These are phyloP conservation scores for Drosophila pandora DNA, from an alignment of 1,140 invertebrate species.

Conservation along the genomic window DNA sequence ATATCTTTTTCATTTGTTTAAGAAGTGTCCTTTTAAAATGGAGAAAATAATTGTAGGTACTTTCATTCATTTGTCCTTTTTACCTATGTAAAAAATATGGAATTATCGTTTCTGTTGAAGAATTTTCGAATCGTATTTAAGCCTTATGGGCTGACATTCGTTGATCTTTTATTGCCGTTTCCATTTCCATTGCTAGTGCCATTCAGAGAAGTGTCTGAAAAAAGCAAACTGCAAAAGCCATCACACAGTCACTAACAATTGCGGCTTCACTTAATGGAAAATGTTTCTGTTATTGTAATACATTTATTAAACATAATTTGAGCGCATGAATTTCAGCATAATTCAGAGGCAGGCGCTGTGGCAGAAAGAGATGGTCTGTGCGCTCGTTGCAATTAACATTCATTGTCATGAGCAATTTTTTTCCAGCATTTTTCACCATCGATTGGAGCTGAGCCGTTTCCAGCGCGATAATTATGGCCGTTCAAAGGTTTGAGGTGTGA, in stretches of 20 bases:
- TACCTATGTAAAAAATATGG: too few species aligned
- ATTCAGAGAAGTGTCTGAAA: slow-evolving; percentile 8
- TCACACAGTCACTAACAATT: slow-evolving; percentile 37
- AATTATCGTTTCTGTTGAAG: slow-evolving; percentile 21
- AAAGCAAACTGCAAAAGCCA: slow-evolving; percentile 9
- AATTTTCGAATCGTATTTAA: slow-evolving; percentile 24
- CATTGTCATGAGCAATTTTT: slow-evolving; percentile 77
- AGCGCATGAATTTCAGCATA: slow-evolving; percentile 60
- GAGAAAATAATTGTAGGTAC: too few species aligned
- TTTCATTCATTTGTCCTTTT: too few species aligned
- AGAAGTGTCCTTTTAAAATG: too few species aligned
- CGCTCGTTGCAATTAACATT: slow-evolving; percentile 71
- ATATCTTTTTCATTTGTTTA: too few species aligned
- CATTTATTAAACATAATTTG: slow-evolving; percentile 82
- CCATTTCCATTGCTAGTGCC: slow-evolving; percentile 64
- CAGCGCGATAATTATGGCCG: slow-evolving; percentile 72
- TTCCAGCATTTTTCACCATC: slow-evolving; percentile 32
- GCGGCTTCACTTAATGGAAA: slow-evolving; percentile 65
- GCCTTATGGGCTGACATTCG: slow-evolving; percentile 36
- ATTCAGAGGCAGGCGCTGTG: slow-evolving; percentile 20
- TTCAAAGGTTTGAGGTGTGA: slow-evolving; percentile 19
- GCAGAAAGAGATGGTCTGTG: neutral
- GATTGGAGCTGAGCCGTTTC: slow-evolving; percentile 54
- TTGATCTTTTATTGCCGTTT: slow-evolving; percentile 70
- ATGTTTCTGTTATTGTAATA: slow-evolving; percentile 71